Evolutionary conservation across 2,113 vertebrate genomes (phyloP).

Genomic region (Pedetes capensis): DNA sequence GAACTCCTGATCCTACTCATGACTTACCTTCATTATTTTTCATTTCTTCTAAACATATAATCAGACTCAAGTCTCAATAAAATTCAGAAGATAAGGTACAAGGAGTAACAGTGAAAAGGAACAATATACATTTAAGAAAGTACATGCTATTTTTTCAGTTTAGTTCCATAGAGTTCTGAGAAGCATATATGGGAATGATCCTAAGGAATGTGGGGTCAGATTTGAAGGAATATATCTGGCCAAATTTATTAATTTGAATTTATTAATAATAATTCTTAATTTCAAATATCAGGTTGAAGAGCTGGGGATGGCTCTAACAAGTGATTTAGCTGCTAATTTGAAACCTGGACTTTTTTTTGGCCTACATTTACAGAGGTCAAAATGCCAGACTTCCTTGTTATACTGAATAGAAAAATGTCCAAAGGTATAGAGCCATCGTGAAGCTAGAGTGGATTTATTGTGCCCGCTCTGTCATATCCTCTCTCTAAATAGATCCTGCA

Average conservation of each 20-base stretch:
- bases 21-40: background rate
- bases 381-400: background rate
- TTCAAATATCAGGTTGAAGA: background rate
- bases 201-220: background rate
- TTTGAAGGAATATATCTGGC: background rate
- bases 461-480: background rate
- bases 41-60: background rate
- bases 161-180: background rate
- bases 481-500: background rate
- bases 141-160: background rate
- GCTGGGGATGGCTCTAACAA: background rate
- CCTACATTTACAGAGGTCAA: background rate
- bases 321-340: background rate
- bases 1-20: background rate
- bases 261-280: background rate
- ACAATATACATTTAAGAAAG: background rate
- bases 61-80: background rate
- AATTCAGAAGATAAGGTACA: background rate
- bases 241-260: background rate
- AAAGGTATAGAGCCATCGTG: background rate
- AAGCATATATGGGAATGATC: background rate
- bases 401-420: background rate
- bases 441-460: background rate
- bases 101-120: background rate
- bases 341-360: background rate